These are phyloP conservation scores for Ferrisia virgata DNA, from an alignment of 2,888 invertebrate species.

Conservation along the genomic window DNA sequence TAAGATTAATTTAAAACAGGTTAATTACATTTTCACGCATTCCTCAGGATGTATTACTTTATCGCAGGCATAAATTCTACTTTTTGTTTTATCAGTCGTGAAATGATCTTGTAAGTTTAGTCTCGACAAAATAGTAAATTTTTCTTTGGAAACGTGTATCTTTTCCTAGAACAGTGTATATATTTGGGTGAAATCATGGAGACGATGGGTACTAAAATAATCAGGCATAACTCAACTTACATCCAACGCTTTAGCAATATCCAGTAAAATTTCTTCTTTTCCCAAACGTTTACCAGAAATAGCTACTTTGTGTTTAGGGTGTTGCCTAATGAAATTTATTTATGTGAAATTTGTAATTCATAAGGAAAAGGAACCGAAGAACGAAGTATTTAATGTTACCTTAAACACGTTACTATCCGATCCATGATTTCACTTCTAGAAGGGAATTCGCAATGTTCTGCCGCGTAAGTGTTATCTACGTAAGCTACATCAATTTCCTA, in stretches of 20 bases:
- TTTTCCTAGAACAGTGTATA: not conserved
- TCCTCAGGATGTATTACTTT: not conserved
- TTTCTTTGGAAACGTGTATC: conserved; percentile 13
- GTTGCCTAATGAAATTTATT: conserved; percentile 37
- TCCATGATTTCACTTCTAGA: conserved; percentile 36
- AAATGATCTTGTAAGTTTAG: not conserved
- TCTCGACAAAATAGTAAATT: not conserved
- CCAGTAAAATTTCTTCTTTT: conserved; percentile 46
- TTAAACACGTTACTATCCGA: conserved; percentile 42
- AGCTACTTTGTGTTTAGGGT: conserved; percentile 45
- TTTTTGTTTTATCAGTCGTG: not conserved
- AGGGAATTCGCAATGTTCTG: conserved; percentile 47
- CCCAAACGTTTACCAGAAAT: conserved; percentile 47
- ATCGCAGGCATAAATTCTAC: conserved; percentile 3
- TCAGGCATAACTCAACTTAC: not conserved
- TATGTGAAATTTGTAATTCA: not conserved
- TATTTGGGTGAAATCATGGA: not conserved
- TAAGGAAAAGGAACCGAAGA: not conserved
- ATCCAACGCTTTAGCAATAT: conserved; percentile 19
- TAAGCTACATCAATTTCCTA: conserved; percentile 47
- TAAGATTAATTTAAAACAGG: not conserved
- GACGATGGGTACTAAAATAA: not conserved
- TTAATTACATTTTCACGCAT: not conserved
- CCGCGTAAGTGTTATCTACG: conserved; percentile 48
- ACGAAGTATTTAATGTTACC: conserved; percentile 32